Evolutionary conservation across 1,140 invertebrate species (phyloP).

Genomic region (Ladona fulva): DNA sequence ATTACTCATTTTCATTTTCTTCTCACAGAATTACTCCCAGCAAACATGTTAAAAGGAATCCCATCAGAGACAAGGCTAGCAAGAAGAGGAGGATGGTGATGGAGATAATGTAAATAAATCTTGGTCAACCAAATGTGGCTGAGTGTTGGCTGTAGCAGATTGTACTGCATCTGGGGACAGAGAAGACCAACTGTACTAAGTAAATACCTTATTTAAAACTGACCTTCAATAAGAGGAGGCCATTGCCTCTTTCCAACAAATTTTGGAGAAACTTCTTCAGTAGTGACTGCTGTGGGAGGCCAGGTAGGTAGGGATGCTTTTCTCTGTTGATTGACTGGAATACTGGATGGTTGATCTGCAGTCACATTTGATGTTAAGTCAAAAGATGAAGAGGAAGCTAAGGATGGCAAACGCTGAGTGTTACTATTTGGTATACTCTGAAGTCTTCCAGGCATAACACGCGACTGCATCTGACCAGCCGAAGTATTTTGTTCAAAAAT

Average conservation of each 20-base stretch:
- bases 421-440: conserved; percentile 17
- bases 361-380: conserved; percentile 26
- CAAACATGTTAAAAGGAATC: too few relatives aligned
- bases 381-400: conserved; percentile 20
- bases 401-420: conserved; percentile 22
- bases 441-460: not conserved
- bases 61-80: too few relatives aligned
- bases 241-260: not conserved
- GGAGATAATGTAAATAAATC: too few relatives aligned
- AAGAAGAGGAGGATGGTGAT: too few relatives aligned
- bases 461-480: conserved; percentile 48
- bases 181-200: too few relatives aligned
- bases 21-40: too few relatives aligned
- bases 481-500: conserved; percentile 73
- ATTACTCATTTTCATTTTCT: too few relatives aligned
- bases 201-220: not conserved
- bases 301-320: conserved; percentile 21
- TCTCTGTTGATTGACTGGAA: conserved; percentile 17
- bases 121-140: too few relatives aligned
- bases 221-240: not conserved
- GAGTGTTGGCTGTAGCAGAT: too few relatives aligned
- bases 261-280: not conserved
- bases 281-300: conserved; percentile 14
- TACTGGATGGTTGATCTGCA: not conserved
- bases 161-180: too few relatives aligned